A percentile compares a stretch with the other conserved stretches of the same genome.
These are phyloP conservation scores for Uropsilus gracilis DNA, from an alignment of 2,113 vertebrate species.

Conservation along the genomic window DNA sequence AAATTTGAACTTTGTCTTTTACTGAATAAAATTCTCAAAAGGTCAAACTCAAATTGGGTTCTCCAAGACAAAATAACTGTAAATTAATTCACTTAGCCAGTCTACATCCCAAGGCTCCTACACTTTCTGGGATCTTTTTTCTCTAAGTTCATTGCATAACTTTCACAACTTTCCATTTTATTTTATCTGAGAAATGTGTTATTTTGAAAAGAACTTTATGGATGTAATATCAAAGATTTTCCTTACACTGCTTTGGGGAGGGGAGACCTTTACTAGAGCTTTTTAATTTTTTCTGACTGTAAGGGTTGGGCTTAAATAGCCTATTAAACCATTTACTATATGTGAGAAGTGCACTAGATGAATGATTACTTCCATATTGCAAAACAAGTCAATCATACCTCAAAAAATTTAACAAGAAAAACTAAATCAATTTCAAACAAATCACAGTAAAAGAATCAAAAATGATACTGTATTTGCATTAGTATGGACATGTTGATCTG, in stretches of 20 bases:
- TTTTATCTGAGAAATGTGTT: slow-evolving; percentile 50
- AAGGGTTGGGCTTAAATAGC: slow-evolving; percentile 31
- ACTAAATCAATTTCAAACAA: slow-evolving; percentile 24
- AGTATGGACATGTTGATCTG: neutral
- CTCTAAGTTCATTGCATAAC: slow-evolving; percentile 16
- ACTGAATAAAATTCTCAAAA: slow-evolving; percentile 29
- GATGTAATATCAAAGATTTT: slow-evolving; percentile 67
- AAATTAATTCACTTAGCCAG: slow-evolving; percentile 54
- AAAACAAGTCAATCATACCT: neutral
- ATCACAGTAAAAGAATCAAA: slow-evolving; percentile 3
- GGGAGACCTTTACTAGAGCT: slow-evolving; percentile 18
- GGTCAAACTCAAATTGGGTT: slow-evolving; percentile 40
- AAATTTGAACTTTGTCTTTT: slow-evolving; percentile 32
- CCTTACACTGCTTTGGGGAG: slow-evolving; percentile 16
- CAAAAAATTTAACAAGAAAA: slow-evolving; percentile 51
- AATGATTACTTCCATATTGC: slow-evolving; percentile 65
- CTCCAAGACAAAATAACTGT: slow-evolving; percentile 45
- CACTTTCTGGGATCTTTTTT: neutral
- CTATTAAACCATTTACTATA: slow-evolving; percentile 64
- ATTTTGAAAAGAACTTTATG: slow-evolving; percentile 53
- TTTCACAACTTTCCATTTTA: slow-evolving; percentile 47
- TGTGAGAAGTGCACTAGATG: slow-evolving; percentile 44
- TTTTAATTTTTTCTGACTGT: slow-evolving; percentile 63
- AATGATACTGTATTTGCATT: neutral
- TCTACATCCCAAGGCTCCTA: slow-evolving; percentile 37